Conservation (phyloP, 2,888 invertebrate species). For the Dysmachus trigonus region DNA sequence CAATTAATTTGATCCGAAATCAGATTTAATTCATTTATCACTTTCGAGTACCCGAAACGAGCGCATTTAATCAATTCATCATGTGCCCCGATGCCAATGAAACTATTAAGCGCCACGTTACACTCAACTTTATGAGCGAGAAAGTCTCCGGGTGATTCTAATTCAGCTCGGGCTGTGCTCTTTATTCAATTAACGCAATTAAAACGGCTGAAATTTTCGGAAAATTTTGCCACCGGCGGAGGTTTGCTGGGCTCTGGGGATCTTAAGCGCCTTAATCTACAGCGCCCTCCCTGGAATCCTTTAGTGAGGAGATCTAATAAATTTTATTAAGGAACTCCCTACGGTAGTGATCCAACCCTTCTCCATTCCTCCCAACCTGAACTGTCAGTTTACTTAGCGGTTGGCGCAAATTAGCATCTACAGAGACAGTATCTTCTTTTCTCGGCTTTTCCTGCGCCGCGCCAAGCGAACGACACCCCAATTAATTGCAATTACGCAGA, state of each 20-base stretch:
- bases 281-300: background rate
- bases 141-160: background rate
- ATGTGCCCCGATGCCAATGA: conserved; percentile 2
- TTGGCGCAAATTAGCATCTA: background rate
- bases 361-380: background rate
- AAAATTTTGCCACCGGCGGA: background rate
- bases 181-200: conserved; percentile 43
- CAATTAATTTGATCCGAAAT: conserved; percentile 31
- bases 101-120: background rate
- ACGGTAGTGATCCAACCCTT: background rate
- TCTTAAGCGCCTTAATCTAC: background rate
- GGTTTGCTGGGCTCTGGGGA: background rate
- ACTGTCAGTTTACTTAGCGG: background rate
- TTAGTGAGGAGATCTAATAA: background rate
- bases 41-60: conserved; percentile 4
- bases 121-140: background rate
- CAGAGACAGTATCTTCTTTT: too few relatives aligned
- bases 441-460: too few relatives aligned
- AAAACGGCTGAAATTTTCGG: conserved; percentile 27
- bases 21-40: conserved; percentile 38
- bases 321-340: background rate
- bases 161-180: background rate
- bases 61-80: conserved; percentile 28
- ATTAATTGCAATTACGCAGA: conserved; percentile 16
- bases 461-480: conserved; percentile 1